Percentiles rank a stretch among this genome's conserved stretches.
phyloP scores from a whole-genome alignment of 1,140 invertebrate species.

The Caenorhabditis elegans region WBcel235 BX284602.5:8858501-8859000 shows the following conservation, averaged over 20 bases:
- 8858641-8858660: neutral
- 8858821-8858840: neutral
- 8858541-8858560: too few species aligned
- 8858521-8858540: too few species aligned
- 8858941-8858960: too few species aligned
- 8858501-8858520: too few species aligned
- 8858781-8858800: slow-evolving; percentile 5
- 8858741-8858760: neutral
- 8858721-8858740: neutral
- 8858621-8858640: neutral
- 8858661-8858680: neutral
- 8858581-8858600: too few species aligned
- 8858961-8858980: too few species aligned
- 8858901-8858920: too few species aligned
- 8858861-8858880: neutral
- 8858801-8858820: neutral
- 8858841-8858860: neutral
- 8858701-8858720: neutral
- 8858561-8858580: too few species aligned
- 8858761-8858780: neutral
- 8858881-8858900: neutral
- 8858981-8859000: too few species aligned
- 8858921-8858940: too few species aligned
- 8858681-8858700: neutral
- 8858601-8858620: neutral